These are phyloP conservation scores for Arctia plantaginis DNA, from an alignment of 2,888 invertebrate genomes.

Conservation along the genomic window DNA sequence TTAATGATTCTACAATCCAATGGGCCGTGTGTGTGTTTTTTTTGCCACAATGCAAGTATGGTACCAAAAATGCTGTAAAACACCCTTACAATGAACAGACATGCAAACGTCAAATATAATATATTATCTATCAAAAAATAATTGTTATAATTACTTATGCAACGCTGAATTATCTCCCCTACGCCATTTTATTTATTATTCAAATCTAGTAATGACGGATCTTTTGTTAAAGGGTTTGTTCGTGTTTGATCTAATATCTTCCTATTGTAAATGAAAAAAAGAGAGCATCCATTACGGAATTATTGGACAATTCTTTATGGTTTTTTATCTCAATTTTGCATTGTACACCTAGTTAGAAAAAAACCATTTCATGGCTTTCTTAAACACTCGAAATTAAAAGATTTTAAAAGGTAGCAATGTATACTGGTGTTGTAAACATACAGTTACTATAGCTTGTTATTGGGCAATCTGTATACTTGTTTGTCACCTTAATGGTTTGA, in stretches of 20 bases:
- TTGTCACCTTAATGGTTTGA: too few relatives aligned
- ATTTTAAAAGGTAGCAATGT: too few relatives aligned
- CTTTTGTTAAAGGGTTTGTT: conserved; percentile 70
- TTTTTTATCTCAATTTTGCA: neutral
- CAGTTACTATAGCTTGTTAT: too few relatives aligned
- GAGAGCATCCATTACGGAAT: conserved; percentile 10
- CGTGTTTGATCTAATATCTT: conserved; percentile 59
- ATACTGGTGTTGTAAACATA: too few relatives aligned
- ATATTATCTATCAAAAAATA: conserved; percentile 84
- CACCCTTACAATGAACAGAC: conserved; percentile 31
- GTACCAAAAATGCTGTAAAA: neutral
- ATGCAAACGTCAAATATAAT: conserved; percentile 71
- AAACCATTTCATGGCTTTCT: neutral
- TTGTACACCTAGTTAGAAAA: neutral
- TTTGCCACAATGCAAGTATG: neutral
- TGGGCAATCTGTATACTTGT: too few relatives aligned
- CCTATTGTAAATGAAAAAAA: conserved; percentile 24
- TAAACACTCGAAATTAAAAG: neutral
- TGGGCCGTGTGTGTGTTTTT: neutral
- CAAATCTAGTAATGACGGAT: conserved; percentile 80
- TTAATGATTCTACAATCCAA: neutral
- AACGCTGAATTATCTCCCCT: conserved; percentile 74
- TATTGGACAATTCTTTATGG: neutral
- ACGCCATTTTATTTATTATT: conserved; percentile 73
- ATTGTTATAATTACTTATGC: conserved; percentile 85